Conservation (phyloP, 2,113 vertebrate genomes). For the Arothron firmamentum region DNA sequence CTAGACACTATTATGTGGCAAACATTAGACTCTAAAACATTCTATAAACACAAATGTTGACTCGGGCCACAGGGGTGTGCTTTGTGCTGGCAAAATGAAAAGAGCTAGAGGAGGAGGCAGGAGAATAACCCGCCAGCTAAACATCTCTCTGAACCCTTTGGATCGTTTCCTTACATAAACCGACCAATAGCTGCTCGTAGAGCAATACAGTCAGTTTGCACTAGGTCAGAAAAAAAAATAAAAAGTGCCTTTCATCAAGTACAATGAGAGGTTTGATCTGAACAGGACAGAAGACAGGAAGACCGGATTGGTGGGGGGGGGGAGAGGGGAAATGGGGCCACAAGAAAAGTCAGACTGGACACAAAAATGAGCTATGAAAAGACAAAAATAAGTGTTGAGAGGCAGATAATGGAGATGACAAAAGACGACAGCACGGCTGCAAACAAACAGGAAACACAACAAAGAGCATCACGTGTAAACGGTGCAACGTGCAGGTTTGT, state of each 20-base stretch:
- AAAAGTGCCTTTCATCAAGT: constrained; percentile 7
- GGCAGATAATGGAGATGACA: constrained; percentile 7
- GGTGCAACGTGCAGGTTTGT: background rate
- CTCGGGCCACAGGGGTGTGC: constrained; percentile 19
- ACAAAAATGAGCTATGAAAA: constrained; percentile 7
- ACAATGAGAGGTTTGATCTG: constrained; percentile 26
- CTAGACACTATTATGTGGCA: background rate
- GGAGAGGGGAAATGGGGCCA: background rate
- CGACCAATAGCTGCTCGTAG: constrained; percentile 6
- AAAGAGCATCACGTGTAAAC: background rate
- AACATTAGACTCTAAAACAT: background rate
- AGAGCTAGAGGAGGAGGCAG: constrained; percentile 13
- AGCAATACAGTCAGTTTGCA: constrained; percentile 3
- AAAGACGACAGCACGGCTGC: background rate
- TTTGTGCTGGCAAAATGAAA: constrained; percentile 14
- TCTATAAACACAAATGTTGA: constrained; percentile 27
- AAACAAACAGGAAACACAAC: constrained; percentile 19
- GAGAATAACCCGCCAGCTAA: constrained; percentile 35
- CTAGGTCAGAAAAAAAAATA: constrained; percentile 4
- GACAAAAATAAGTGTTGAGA: background rate
- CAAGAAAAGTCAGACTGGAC: background rate
- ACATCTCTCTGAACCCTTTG: constrained; percentile 20
- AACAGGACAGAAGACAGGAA: constrained; percentile 20
- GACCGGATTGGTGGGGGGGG: constrained; percentile 1
- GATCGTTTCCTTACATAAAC: constrained; percentile 38